These are phyloP conservation scores for Prionailurus bengalensis DNA, from an alignment of 2,113 vertebrate genomes.

Conservation along the genomic window DNA sequence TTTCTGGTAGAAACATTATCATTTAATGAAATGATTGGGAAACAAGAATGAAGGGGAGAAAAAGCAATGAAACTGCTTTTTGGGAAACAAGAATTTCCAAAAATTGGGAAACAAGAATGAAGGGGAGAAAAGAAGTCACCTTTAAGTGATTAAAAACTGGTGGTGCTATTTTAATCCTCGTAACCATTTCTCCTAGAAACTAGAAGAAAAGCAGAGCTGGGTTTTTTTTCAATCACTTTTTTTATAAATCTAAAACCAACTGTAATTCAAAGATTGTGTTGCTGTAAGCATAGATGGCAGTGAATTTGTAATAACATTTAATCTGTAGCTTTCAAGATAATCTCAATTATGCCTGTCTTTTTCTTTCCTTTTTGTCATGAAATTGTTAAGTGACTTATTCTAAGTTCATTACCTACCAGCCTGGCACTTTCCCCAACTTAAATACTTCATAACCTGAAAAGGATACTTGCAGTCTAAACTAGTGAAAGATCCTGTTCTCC, in stretches of 20 bases:
- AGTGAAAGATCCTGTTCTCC: not conserved
- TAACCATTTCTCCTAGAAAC: not conserved
- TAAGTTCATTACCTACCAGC: not conserved
- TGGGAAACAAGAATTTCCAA: too few species aligned
- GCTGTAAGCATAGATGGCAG: not conserved
- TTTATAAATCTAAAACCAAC: constrained; percentile 25
- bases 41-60: not conserved
- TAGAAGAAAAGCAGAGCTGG: constrained; percentile 11
- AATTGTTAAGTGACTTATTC: constrained; percentile 17
- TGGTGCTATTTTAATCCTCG: not conserved
- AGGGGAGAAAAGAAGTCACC: not conserved
- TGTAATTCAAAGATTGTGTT: not conserved
- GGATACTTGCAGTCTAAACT: not conserved
- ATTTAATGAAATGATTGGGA: constrained; percentile 39
- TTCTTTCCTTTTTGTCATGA: not conserved
- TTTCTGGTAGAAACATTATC: not conserved
- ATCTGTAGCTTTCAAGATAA: not conserved
- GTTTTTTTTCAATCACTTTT: not conserved
- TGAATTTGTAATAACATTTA: constrained; percentile 29
- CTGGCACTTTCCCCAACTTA: not conserved
- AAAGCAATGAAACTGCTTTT: not conserved
- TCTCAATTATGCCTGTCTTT: not conserved
- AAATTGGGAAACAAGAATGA: constrained; percentile 16
- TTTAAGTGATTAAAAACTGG: constrained; percentile 43
- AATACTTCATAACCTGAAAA: not conserved